Evolutionary conservation across 92 coral and sea anemone species (phyloP), one percentile per base, ranked within the genome.

Genomic region (Epizoanthus illoricatus): DNA sequence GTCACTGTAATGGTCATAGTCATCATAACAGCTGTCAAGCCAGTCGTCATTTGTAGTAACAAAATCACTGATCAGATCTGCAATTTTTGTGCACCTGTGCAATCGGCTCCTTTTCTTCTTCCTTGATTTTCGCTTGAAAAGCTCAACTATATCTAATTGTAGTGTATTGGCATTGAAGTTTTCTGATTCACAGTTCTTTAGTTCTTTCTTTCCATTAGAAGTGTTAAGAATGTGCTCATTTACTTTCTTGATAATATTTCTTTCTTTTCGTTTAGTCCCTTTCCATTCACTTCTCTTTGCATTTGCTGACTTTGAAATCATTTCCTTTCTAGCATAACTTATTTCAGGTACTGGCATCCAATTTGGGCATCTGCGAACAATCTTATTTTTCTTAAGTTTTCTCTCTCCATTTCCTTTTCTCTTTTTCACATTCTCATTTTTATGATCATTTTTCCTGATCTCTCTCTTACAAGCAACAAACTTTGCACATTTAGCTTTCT

Each of bases 121-220:
- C 42, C 41, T 63, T 13, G 82, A 78, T 9, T n/a, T 33, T 63
- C 42, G 71, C 4, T 58, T 41, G 23, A 10, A 42, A 1, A 78
- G 43, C 60, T 78, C 82, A 63, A 55, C 69, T 11, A 78, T 20
- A 24, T 96, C 99, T 66, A 96, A 73, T 73, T 90, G 94, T 19
- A 94, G 21, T 5, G 94, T 92, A 41, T 28, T 28, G 36, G 91
- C 28, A 55, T 91, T 92, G 61, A 89, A 93, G 81, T 95, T 97
- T 75, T 95, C 95, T 62, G 98, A 90, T 0, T 95, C 98, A 24
- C 98, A 85, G 36, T 84, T 74, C 80, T 95, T 98, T 21, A 95
- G 80, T 12, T 71, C 81, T 59, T 75, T 75, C 54, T 58, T 75
- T 24, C 68, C 81, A 75, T 75, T 75, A 4, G 69, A 75, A 33